Conservation (phyloP, 2,113 vertebrate genomes). For the Epinephelus cyanopodus region DNA sequence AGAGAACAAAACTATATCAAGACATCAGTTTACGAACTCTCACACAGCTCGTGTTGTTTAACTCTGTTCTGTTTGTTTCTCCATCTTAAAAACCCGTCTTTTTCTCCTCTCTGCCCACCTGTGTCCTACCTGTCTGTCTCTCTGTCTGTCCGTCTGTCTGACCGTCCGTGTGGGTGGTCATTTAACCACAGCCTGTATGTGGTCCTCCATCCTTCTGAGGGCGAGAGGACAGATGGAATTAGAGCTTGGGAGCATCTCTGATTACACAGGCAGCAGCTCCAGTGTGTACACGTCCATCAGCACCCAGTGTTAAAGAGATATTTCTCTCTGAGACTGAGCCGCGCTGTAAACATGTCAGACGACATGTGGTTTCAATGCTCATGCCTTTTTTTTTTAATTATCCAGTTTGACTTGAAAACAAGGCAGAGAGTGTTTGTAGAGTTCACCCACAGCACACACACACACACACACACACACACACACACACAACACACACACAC, state of each 20-base stretch:
- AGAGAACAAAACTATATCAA: too few relatives aligned
- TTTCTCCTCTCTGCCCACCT: not conserved
- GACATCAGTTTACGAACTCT: too few relatives aligned
- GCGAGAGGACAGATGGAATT: conserved; percentile 60
- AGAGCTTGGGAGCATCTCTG: conserved; percentile 56
- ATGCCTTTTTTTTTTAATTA: not conserved
- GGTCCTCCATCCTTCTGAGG: conserved; percentile 58
- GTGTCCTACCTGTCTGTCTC: conserved; percentile 16
- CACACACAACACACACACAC: conserved; percentile 8
- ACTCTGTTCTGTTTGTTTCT: not conserved
- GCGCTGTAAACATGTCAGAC: conserved; percentile 25
- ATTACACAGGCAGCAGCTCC: conserved; percentile 61
- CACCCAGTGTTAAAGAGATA: conserved; percentile 42
- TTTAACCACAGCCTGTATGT: conserved; percentile 63
- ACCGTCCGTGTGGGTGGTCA: conserved; percentile 61
- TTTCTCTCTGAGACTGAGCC: conserved; percentile 9
- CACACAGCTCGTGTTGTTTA: too few relatives aligned
- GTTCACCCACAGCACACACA: not conserved
- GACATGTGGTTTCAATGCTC: conserved; percentile 12
- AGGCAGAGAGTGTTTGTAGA: not conserved
- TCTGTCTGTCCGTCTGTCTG: conserved; percentile 26
- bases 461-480: conserved; percentile 1
- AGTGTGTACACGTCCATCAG: conserved; percentile 64
- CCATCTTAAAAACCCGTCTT: conserved; percentile 1
- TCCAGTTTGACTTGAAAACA: not conserved